A percentile compares a stretch with the other conserved stretches of the same genome.
Evolutionary conservation across 1,140 invertebrate species (phyloP).

Genomic region (Bombus soroeensis): DNA sequence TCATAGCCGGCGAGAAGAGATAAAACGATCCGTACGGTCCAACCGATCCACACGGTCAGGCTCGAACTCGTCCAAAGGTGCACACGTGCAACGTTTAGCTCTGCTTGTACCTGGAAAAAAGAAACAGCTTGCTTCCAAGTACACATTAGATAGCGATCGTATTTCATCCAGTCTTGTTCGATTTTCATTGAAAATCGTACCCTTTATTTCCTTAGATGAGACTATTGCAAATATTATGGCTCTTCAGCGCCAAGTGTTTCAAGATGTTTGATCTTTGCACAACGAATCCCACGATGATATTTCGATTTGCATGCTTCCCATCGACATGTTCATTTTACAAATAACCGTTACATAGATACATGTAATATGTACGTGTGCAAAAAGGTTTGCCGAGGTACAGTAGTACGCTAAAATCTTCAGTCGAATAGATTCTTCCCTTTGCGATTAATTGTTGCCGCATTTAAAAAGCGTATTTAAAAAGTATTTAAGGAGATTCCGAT

Average conservation of each 20-base stretch:
- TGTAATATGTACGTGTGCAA: too few species aligned
- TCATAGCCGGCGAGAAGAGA: background rate
- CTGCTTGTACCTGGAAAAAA: conserved; percentile 10
- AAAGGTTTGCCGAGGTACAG: background rate
- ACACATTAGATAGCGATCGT: background rate
- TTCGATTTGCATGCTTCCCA: background rate
- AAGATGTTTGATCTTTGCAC: conserved; percentile 4
- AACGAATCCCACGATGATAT: background rate
- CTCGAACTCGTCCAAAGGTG: background rate
- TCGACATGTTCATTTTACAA: background rate
- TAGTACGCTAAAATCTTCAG: too few species aligned
- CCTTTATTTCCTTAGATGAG: background rate
- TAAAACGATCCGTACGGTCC: conserved; percentile 21
- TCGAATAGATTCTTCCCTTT: too few species aligned
- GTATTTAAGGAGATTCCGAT: too few species aligned
- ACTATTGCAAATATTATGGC: background rate
- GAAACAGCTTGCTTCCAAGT: conserved; percentile 1
- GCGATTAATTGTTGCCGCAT: too few species aligned
- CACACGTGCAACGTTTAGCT: conserved; percentile 14
- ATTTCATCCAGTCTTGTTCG: background rate
- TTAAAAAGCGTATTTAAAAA: too few species aligned
- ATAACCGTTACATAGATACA: too few species aligned
- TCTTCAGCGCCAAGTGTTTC: background rate
- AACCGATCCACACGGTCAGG: background rate
- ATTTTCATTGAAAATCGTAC: conserved; percentile 9